phyloP scores from a whole-genome alignment of 2,797 vertebrate species.

The Dicrostonyx torquatus region DNA sequence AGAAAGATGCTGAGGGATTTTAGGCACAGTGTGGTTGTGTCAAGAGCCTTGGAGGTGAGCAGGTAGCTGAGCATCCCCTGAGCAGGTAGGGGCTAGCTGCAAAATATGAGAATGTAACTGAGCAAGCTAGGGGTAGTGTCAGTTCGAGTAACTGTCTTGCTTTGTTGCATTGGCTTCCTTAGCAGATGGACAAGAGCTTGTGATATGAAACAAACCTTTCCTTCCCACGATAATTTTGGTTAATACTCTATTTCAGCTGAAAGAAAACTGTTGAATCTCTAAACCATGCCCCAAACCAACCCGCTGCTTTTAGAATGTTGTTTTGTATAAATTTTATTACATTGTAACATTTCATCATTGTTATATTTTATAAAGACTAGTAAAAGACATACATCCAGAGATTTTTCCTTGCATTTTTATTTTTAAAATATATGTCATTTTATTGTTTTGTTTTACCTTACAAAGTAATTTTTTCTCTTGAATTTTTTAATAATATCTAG shows the following conservation, averaged over 20 bases:
- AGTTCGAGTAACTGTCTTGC: no score
- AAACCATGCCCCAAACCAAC: not conserved
- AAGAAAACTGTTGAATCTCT: not conserved
- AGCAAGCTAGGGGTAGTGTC: not conserved
- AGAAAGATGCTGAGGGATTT: not conserved
- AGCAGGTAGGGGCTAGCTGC: not conserved
- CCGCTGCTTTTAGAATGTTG: not conserved
- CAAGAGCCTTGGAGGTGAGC: not conserved
- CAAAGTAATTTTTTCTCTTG: not conserved
- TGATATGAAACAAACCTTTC: not conserved
- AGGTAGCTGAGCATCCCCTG: not conserved
- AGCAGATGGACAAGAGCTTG: not conserved
- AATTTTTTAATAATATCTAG: not conserved
- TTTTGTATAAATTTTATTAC: not conserved
- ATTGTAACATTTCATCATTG: not conserved
- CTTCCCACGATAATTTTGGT: not conserved
- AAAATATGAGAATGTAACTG: not conserved
- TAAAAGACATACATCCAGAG: not conserved
- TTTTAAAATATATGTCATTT: not conserved
- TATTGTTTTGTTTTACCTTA: not conserved
- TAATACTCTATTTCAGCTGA: no score
- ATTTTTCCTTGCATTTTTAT: not conserved
- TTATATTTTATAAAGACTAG: not conserved
- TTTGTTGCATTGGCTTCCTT: not conserved
- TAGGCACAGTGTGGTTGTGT: no score